These are phyloP conservation scores for Melieria crassipennis DNA, from an alignment of 2,888 invertebrate species.

Conservation along the genomic window DNA sequence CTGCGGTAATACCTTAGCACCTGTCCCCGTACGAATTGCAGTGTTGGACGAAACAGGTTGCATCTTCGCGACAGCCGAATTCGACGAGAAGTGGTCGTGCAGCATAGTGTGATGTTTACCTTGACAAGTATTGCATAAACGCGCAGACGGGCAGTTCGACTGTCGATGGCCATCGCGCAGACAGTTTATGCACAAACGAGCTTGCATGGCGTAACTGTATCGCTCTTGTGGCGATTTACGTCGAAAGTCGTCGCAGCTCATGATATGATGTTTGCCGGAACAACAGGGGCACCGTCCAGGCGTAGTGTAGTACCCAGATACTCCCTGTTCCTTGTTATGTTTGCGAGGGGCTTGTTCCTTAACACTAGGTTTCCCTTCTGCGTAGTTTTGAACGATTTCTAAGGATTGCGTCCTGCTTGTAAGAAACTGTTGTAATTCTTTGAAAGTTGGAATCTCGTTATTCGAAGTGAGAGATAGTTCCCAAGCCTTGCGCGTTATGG, in stretches of 20 bases:
- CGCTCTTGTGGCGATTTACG: background rate
- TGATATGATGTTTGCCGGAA: background rate
- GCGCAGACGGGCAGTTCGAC: background rate
- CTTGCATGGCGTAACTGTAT: background rate
- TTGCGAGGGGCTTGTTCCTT: background rate
- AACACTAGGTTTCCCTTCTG: background rate
- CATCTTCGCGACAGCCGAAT: no score
- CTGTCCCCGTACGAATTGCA: background rate
- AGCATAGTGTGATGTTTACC: constrained; percentile 13
- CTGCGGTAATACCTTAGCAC: background rate
- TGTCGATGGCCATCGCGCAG: background rate
- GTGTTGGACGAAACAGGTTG: background rate
- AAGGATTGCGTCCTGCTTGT: background rate
- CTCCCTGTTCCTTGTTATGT: background rate
- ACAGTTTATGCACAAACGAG: constrained; percentile 4
- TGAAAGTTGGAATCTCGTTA: constrained; percentile 7
- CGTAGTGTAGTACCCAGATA: background rate
- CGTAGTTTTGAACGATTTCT: background rate
- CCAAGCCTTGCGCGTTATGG: background rate
- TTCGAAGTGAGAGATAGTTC: background rate
- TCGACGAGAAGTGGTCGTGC: background rate
- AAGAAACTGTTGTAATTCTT: background rate
- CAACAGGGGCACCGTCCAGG: constrained; percentile 1
- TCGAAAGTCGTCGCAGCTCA: background rate
- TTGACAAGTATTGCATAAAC: constrained; percentile 4